Percentiles rank a stretch among this genome's conserved stretches.
These are phyloP conservation scores for Tenebrio molitor DNA, from an alignment of 1,140 invertebrate genomes.

Conservation along the genomic window DNA sequence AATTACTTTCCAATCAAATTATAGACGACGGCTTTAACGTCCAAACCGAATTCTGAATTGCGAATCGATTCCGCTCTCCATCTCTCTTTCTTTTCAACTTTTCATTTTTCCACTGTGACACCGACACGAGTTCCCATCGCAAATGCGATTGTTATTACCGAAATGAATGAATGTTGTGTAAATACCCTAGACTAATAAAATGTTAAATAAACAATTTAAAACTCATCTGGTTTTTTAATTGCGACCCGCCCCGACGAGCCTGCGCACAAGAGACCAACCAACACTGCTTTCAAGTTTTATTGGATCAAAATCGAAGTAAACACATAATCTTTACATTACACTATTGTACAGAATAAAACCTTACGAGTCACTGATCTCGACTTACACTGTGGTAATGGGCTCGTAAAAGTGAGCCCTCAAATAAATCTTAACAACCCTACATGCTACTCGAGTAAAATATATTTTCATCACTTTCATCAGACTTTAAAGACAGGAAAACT, in stretches of 20 bases:
- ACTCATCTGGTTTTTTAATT: constrained; percentile 11
- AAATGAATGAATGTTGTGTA: constrained; percentile 62
- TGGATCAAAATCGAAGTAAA: constrained; percentile 43
- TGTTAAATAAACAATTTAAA: constrained; percentile 63
- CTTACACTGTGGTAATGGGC: neutral
- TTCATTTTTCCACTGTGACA: constrained; percentile 10
- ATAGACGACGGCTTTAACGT: constrained; percentile 52
- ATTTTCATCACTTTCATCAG: constrained; percentile 44
- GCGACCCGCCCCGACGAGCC: too few relatives aligned
- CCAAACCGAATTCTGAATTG: constrained; percentile 42
- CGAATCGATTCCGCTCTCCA: constrained; percentile 47
- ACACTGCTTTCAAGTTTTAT: constrained; percentile 25
- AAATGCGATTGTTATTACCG: constrained; percentile 25
- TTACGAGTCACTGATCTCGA: constrained; percentile 16
- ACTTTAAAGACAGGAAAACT: constrained; percentile 45
- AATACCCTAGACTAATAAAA: constrained; percentile 63
- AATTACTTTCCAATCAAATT: constrained; percentile 57
- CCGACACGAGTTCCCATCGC: neutral
- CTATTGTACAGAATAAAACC: constrained; percentile 43
- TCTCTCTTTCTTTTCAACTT: neutral
- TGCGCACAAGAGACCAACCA: neutral
- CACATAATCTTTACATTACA: constrained; percentile 45
- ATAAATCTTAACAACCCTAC: constrained; percentile 26
- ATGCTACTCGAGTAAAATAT: constrained; percentile 42
- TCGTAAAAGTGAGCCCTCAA: constrained; percentile 1